These are phyloP conservation scores for Cephus sareptanus DNA, from an alignment of 2,888 invertebrate genomes.

Conservation along the genomic window DNA sequence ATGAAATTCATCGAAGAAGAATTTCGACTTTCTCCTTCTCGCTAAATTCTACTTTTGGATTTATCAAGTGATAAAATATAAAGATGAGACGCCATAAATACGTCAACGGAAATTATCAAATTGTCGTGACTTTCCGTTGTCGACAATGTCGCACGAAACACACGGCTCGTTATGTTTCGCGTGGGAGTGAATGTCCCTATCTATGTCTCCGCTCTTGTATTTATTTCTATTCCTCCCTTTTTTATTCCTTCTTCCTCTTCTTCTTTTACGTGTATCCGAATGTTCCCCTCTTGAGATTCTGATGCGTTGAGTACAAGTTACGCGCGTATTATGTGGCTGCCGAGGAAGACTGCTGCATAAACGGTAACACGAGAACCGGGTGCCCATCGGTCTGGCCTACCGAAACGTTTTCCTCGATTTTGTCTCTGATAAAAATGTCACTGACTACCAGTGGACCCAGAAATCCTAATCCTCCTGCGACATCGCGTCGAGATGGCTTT, in stretches of 20 bases:
- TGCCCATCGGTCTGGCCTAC: not conserved
- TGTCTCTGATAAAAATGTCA: conserved; percentile 4
- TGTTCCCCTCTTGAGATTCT: conserved; percentile 24
- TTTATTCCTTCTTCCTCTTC: not conserved
- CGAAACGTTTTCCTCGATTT: conserved; percentile 4
- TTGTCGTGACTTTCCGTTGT: not conserved
- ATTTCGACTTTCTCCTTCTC: not conserved
- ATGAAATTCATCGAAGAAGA: not conserved
- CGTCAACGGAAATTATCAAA: not conserved
- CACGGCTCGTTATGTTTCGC: conserved; percentile 34
- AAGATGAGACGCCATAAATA: not conserved
- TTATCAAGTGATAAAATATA: not conserved
- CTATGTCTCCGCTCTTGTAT: conserved; percentile 31
- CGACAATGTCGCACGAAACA: not conserved
- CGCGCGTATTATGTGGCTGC: conserved; percentile 46
- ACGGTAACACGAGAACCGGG: conserved; percentile 48
- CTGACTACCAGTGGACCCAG: not conserved
- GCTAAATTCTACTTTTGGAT: not conserved
- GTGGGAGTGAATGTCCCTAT: conserved; percentile 36
- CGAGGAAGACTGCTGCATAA: conserved; percentile 41
- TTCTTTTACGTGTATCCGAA: conserved; percentile 15
- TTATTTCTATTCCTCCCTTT: conserved; percentile 1
- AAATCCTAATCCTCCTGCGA: not conserved
- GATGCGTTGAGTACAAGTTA: conserved; percentile 45
- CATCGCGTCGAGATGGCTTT: not conserved